Percentiles rank a stretch among this genome's conserved stretches.
Conservation (phyloP, 2,113 vertebrate genomes). For the Centrocercus urophasianus region DNA sequence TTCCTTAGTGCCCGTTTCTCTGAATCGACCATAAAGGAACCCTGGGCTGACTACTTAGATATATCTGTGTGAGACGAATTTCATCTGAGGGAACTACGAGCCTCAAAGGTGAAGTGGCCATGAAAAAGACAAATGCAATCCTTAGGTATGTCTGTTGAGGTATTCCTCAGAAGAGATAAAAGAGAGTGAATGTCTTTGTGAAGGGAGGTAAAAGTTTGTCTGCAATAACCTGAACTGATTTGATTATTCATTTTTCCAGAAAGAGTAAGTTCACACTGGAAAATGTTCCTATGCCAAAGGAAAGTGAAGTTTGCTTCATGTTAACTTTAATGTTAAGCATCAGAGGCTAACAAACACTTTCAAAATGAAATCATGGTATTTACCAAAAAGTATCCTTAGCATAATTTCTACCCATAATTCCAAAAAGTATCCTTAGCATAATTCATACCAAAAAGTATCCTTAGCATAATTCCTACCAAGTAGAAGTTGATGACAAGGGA, state of each 20-base stretch:
- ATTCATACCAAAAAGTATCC: background rate
- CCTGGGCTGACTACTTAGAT: background rate
- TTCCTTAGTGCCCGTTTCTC: background rate
- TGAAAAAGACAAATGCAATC: background rate
- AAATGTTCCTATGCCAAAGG: background rate
- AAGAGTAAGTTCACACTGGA: background rate
- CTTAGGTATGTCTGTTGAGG: background rate
- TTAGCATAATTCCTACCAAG: background rate
- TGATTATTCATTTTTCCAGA: background rate
- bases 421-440: background rate
- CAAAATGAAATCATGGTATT: background rate
- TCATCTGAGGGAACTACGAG: background rate
- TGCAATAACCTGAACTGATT: background rate
- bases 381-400: background rate
- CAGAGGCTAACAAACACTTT: background rate
- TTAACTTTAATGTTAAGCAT: background rate
- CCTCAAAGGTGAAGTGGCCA: background rate
- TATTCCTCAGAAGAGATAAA: background rate
- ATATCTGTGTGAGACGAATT: background rate
- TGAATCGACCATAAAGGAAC: constrained; percentile 6
- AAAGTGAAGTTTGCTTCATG: accelerated
- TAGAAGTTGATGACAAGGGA: background rate
- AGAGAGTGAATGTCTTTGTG: background rate
- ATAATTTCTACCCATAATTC: background rate
- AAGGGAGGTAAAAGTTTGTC: background rate